These are phyloP conservation scores for Pristionchus entomophagus DNA, from an alignment of 2,888 invertebrate species.

Conservation along the genomic window DNA sequence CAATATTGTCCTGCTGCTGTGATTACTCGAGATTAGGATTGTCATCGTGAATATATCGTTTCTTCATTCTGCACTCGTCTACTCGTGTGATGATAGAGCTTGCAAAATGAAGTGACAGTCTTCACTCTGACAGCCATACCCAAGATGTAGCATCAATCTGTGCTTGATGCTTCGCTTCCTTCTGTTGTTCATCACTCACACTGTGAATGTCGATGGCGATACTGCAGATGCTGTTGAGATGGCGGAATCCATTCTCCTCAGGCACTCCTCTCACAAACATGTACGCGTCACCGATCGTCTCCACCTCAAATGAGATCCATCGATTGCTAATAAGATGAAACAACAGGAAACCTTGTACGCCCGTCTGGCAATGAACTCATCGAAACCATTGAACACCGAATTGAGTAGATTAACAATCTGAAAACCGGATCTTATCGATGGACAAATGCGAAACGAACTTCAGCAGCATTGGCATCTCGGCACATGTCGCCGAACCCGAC, in stretches of 20 bases:
- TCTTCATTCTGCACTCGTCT: background rate
- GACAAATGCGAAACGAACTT: too few species aligned
- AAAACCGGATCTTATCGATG: too few species aligned
- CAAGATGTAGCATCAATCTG: too few species aligned
- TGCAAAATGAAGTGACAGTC: too few species aligned
- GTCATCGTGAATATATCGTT: too few species aligned
- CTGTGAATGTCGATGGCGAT: slow-evolving; percentile 71
- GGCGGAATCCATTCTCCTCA: slow-evolving; percentile 71
- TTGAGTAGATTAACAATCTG: slow-evolving; percentile 63
- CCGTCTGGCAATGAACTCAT: slow-evolving; percentile 69
- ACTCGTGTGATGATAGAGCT: too few species aligned
- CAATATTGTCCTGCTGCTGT: background rate
- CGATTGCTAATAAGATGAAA: too few species aligned
- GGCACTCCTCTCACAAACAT: slow-evolving; percentile 74
- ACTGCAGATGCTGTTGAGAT: slow-evolving; percentile 67
- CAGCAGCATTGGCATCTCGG: too few species aligned
- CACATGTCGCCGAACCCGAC: too few species aligned
- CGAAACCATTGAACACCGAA: slow-evolving; percentile 72
- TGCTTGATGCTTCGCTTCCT: background rate
- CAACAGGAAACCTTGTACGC: slow-evolving; percentile 61
- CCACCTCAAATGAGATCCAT: slow-evolving; percentile 62
- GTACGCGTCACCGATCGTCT: slow-evolving; percentile 73
- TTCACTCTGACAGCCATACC: too few species aligned
- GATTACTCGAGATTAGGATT: too few species aligned
- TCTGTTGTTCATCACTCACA: slow-evolving; percentile 48